Evolutionary conservation across 2,888 invertebrate species (phyloP), one percentile per base, ranked within the genome.

Genomic region (Chalcosyrphus nemorum): DNA sequence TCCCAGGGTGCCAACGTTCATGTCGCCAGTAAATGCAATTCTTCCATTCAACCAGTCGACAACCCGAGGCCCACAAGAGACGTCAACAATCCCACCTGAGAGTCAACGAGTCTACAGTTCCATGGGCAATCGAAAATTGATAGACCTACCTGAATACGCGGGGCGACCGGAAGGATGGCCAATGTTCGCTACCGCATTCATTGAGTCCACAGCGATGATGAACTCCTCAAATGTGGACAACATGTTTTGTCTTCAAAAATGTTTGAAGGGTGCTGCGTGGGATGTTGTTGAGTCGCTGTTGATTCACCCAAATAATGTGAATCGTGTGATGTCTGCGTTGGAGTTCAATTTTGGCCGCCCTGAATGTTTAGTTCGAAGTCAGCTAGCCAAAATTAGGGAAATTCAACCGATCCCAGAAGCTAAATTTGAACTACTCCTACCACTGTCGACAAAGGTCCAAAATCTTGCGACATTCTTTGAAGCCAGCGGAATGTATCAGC

Each of bases 21-120:
- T 66, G 21, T 66, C 17, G 27, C 66, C 38, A 38, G 38, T 65
- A 65, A 50, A 52, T 13, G 21, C 35, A n/a, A 38, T 52, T 2
- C 27, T 24, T 35, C 47, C 52, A 27, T 52, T 41, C 52, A 66
- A 66, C 5, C 66, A 66, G 66, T 4, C 27, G 17, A 19, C 43
- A 17, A 9, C 17, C 17, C 17, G 17, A 17, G 9, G 15, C 7
- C 41, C 15, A 15, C 41, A 4, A 15, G 15, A 41, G 41, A 41
- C 41, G 15, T 17, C 50, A 50, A 50, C 24, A 50, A 5, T 50
- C 27, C 50, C n/a, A n/a, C 6, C 50, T 27, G 11, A 13, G 27
- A 47, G 21, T 21, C 47, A 47, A 11, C n/a, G 47, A 21, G 21
- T 47, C 9, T 50, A 57, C 19, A 35, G n/a, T 17, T 9, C 35